These are phyloP conservation scores for Ctenomys sociabilis DNA, from an alignment of 2,113 vertebrate genomes.

Conservation along the genomic window DNA sequence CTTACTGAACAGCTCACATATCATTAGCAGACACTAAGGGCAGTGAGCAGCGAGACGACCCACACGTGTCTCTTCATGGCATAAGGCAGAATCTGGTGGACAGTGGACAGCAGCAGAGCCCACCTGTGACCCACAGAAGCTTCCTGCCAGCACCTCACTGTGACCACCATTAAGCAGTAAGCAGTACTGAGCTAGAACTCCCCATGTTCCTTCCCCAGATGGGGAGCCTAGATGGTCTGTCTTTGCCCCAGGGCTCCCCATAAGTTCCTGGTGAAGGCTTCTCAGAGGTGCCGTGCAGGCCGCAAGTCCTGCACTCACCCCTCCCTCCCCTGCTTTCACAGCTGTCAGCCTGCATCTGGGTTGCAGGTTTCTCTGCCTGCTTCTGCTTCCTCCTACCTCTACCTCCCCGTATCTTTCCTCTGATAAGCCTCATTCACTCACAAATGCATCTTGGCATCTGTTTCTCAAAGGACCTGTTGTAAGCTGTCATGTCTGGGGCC, in stretches of 20 bases:
- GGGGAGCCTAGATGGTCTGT: too few species aligned
- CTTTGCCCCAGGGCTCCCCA: neutral
- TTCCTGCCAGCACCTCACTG: neutral
- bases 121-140: neutral
- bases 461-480: neutral
- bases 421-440: neutral
- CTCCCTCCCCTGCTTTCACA: neutral
- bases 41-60: neutral
- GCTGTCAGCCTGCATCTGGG: neutral
- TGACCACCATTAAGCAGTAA: neutral
- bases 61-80: too few species aligned
- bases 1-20: neutral
- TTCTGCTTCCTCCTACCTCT: rapidly evolving
- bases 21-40: neutral
- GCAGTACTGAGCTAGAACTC: neutral
- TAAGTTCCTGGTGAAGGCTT: neutral
- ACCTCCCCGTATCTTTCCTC: neutral
- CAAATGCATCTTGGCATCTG: neutral
- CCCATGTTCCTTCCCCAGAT: too few species aligned
- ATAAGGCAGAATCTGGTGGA: neutral
- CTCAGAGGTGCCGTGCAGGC: neutral
- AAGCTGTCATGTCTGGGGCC: neutral
- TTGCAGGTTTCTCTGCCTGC: neutral
- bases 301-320: too few species aligned
- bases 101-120: too few species aligned